Percentiles rank a stretch among this genome's conserved stretches.
Conservation (phyloP, 2,888 invertebrate genomes). For the Trichogramma dendrolimi region DNA sequence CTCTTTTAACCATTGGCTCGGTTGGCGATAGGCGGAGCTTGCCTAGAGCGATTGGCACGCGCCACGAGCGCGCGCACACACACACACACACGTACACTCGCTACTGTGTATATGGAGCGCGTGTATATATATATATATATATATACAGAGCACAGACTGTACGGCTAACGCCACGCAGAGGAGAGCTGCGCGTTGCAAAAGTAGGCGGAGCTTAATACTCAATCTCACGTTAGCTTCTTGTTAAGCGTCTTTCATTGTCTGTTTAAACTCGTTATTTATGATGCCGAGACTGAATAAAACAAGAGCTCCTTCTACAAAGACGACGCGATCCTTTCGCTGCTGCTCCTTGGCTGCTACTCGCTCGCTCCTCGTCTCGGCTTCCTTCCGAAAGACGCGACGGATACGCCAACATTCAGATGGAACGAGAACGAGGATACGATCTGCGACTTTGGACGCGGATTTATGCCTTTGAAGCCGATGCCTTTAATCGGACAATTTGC, state of each 20-base stretch:
- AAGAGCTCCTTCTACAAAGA: constrained; percentile 38
- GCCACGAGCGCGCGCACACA: constrained; percentile 22
- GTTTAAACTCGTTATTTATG: constrained; percentile 54
- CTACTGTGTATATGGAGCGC: constrained; percentile 26
- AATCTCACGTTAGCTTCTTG: constrained; percentile 54
- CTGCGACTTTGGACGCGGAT: too few species aligned
- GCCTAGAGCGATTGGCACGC: constrained; percentile 1
- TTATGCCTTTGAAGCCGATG: too few species aligned
- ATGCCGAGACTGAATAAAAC: constrained; percentile 53
- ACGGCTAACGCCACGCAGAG: constrained; percentile 36
- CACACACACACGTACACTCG: constrained; percentile 29
- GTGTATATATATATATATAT: too few species aligned
- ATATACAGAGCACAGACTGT: constrained; percentile 12
- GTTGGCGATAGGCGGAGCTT: too few species aligned
- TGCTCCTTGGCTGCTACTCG: too few species aligned
- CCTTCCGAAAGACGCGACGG: too few species aligned
- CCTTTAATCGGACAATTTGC: too few species aligned
- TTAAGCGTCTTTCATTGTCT: constrained; percentile 54
- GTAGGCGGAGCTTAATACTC: constrained; percentile 48
- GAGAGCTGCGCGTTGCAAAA: constrained; percentile 36
- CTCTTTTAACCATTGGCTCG: too few species aligned
- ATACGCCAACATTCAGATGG: too few species aligned
- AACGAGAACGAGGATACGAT: too few species aligned
- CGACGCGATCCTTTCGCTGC: too few species aligned
- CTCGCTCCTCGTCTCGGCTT: too few species aligned